Conservation (phyloP, 2,113 vertebrate species). For the Cheilinus undulatus region DNA sequence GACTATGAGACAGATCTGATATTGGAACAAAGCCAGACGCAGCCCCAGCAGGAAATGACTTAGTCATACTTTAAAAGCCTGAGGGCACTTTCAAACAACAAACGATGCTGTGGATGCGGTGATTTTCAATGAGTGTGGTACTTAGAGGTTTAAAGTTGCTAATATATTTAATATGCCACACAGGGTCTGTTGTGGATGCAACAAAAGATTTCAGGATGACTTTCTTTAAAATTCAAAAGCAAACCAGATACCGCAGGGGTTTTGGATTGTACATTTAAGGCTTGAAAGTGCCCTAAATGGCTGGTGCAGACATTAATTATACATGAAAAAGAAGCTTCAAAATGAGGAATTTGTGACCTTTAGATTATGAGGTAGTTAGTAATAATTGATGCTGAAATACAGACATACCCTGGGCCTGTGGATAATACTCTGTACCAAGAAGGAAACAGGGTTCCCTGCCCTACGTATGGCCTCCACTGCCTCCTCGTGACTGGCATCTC, state of each 20-base stretch:
- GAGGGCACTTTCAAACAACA: constrained; percentile 70
- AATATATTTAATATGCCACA: constrained; percentile 48
- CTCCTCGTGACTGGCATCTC: constrained; percentile 98
- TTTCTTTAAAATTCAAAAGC: constrained; percentile 7
- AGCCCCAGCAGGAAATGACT: constrained; percentile 54
- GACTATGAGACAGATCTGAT: constrained; percentile 46
- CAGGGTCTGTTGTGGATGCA: constrained; percentile 17
- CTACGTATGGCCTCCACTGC: constrained; percentile 98
- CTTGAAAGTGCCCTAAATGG: constrained; percentile 56
- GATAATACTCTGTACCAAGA: constrained; percentile 96
- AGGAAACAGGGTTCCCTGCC: constrained; percentile 95
- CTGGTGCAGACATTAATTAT: neutral
- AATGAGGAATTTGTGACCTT: constrained; percentile 35
- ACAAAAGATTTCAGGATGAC: constrained; percentile 26
- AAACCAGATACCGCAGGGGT: constrained; percentile 1
- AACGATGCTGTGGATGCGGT: constrained; percentile 35
- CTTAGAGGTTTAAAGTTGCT: constrained; percentile 50
- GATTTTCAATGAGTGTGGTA: constrained; percentile 43
- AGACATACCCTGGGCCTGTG: constrained; percentile 91
- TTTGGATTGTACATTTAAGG: neutral
- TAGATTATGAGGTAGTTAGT: constrained; percentile 20
- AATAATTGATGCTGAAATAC: constrained; percentile 11
- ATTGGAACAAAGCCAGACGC: constrained; percentile 35
- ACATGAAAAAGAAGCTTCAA: constrained; percentile 30
- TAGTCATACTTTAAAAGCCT: constrained; percentile 57